Base-by-base conservation (phyloP, 2,888 invertebrate genomes). In the Drosophila nr. perissopoda region DNA sequence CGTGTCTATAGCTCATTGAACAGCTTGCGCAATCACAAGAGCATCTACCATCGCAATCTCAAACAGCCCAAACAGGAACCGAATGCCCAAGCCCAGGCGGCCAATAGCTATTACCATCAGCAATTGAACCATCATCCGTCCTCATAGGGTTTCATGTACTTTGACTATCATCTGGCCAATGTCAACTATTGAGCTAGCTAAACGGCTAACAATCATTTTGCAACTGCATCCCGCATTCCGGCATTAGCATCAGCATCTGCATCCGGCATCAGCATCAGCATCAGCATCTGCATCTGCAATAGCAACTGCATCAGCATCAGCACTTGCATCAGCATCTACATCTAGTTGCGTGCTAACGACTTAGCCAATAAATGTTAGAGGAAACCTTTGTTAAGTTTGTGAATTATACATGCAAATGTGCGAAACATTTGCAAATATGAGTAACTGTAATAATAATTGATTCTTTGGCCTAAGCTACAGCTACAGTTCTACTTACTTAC, bases 1-100 rank as follows among this genome's bases (percentile, higher is more conserved):
- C 96, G 97, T 93, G 97, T 97, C 90, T 97, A 97, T 95, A 97
- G 97, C 95, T 97, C 97, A 93, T 95, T 97, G 92, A 97, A 97
- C 95, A 97, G 97, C 93, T 95, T 97, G 92, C 95, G 97, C 94
- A 97, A 97, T 95, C 97, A 97, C 95, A 97, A 97, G 95, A 97
- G 97, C 94, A 97, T 97, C 95, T 97, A 97, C 94, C 97, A 97
- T 94, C 96, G 97, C 94, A 95, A 95, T 93, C 94, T 95, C 84
- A 96, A 96, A 94, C 96, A 96, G 94, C 95, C 95, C 59, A 93
- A 93, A 74, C 93, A 93, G 78, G 93, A 93, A 77, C 86, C 79
- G 36, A 82, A 82, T 65, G 66, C 76, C 49, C 79, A 72, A 53
- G 16, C 45, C 45, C 78, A 83, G 73, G 77, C 73, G 18, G 60